Evolutionary conservation across 2,113 vertebrate genomes (phyloP), one percentile per base, ranked within the genome.

Genomic region (Piaya cayana): DNA sequence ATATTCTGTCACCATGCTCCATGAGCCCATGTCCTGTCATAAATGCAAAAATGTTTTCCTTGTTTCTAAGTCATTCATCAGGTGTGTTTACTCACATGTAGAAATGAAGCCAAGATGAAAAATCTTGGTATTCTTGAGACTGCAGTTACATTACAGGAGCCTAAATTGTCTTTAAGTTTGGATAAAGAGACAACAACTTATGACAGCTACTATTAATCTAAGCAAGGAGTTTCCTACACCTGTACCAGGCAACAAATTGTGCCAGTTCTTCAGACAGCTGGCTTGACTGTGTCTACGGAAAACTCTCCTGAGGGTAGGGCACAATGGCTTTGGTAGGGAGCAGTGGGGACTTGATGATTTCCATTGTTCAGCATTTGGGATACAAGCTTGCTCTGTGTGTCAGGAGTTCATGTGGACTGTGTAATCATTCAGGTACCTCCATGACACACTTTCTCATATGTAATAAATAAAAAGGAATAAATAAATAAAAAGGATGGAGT

Each of bases 201-300:
- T 5, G 6, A 39, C 17, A 60, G 12, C 11, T 42, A 20, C 23
- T 37, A 8, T 43, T 45, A 62, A 69, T 11, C 12, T 39, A 36
- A 75, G 4, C 30, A 47, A 37, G 5, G 6, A 42, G 7, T 58
- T 87, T 50, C 19, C 12, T 36, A 55, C 25, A 25, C 11, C 16
- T 36, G 1, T 20, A 27, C 4, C 8, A 25, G 9, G 8, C 5
- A 63, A 49, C 2, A 1, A 77, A 0, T 2, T 0, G 1, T 62
- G 30, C 5, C 30, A n/a, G 3, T 67, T 85, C 27, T 79, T 30
- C 30, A 67, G 5, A 14, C 9, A 56, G 5, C 3, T 29, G 25
- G 4, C 18, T 3, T 29, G 25, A 3, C 15, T 59, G 20, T 23
- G 10, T 45, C 23, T 19, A 47, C 43, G 29, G 16, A 78, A 74